Percentiles rank a stretch among this genome's conserved stretches.
phyloP scores from a whole-genome alignment of 1,140 invertebrate genomes.

The Scaptomyza hsui region DNA sequence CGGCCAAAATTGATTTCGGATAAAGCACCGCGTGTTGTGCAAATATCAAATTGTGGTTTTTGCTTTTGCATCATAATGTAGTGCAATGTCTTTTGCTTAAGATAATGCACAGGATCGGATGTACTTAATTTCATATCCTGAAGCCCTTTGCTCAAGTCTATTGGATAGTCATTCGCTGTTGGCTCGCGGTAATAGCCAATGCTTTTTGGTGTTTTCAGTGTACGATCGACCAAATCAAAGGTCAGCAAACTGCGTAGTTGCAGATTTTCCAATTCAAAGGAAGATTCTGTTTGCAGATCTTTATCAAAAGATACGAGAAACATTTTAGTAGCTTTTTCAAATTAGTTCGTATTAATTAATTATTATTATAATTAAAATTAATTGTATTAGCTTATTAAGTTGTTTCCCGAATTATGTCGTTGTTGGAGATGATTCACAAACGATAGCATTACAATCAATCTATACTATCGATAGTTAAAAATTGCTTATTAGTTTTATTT shows the following conservation, averaged over 20 bases:
- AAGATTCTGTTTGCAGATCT: background rate
- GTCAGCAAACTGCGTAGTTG: background rate
- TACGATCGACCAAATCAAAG: background rate
- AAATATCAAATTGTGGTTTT: slow-evolving; percentile 21
- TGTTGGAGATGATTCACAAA: no score
- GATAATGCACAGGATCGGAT: background rate
- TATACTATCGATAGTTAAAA: no score
- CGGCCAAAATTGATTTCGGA: background rate
- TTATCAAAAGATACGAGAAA: background rate
- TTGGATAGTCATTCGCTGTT: slow-evolving; percentile 4
- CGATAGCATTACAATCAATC: no score
- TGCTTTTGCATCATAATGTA: slow-evolving; percentile 12
- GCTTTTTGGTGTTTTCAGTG: background rate
- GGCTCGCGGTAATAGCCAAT: slow-evolving; percentile 27
- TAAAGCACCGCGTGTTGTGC: slow-evolving; percentile 8
- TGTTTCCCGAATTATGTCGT: no score
- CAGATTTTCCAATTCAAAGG: background rate
- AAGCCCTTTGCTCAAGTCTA: slow-evolving; percentile 18
- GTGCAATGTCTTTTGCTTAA: slow-evolving; percentile 8
- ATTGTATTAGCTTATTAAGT: no score
- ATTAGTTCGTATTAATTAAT: no score
- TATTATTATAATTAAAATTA: no score
- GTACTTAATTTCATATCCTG: background rate
- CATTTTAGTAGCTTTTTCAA: background rate
- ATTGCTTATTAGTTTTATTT: no score